Evolutionary conservation across 1,140 invertebrate genomes (phyloP), one percentile per base, ranked within the genome.

Genomic region (Venustaconcha ellipsiformis): DNA sequence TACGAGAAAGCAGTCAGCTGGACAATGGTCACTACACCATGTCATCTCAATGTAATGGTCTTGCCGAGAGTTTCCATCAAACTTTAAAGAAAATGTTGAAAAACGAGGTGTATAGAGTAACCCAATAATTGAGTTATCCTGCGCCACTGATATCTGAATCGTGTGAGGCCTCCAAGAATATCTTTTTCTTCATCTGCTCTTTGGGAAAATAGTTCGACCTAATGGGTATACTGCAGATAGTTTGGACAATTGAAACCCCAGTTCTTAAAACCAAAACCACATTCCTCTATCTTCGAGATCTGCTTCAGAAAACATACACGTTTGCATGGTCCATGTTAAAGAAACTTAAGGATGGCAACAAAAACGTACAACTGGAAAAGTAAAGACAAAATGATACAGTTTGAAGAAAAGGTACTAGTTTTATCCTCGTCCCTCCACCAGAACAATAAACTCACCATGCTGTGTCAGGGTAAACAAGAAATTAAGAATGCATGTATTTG

Each of bases 131-230:
- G 57, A 86, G 83, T 17, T 80, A 78, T 65, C 37, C 86, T 14
- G 76, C 71, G 15, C 75, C 72, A 17, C 67, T 78, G 15, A n/a
- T 80, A 37, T 72, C 67, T 68, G 72, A 68, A 14, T 78, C 69
- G 60, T 14, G 77, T 1, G 74, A 76, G 30, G 65, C 62, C 15
- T 56, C 55, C 4, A 78, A 84, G 65, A 72, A 69, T 66, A 23
- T 81, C 79, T 55, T 86, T 86, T 68, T 74, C 37, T 74, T 82
- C 84, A 30, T 86, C 86, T 81, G 80, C 82, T 55, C 37, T 48
- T 56, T 80, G 83, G 84, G 15, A 76, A 80, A 60, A 76, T 65
- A 56, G 81, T 83, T 15, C 69, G 82, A 76, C 30, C 80, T 81
- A 57, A 72, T 80, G 72, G 59, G 57, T 26, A 78, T 84, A 55